phyloP scores from a whole-genome alignment of 2,113 vertebrate genomes.

The Clarias magur region DNA sequence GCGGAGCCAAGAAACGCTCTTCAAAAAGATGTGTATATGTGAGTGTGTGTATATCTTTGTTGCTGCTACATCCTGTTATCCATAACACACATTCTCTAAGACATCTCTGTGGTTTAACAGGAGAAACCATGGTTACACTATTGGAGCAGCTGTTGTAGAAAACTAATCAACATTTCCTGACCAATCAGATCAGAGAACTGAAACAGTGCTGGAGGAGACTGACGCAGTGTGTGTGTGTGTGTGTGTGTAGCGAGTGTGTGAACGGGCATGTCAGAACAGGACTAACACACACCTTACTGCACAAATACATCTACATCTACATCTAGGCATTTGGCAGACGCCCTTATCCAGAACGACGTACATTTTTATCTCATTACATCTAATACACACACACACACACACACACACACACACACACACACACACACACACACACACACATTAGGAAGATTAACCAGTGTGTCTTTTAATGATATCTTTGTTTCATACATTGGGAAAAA shows the following conservation, averaged over 20 bases:
- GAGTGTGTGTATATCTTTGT: not conserved
- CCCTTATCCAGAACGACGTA: no score
- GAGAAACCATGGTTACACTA: not conserved
- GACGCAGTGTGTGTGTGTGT: not conserved
- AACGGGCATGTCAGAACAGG: conserved; percentile 19
- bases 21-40: not conserved
- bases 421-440: no score
- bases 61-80: not conserved
- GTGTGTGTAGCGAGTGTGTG: not conserved
- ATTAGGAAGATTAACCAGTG: no score
- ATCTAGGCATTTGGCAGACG: no score
- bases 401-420: no score
- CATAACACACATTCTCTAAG: not conserved
- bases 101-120: not conserved
- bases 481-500: no score
- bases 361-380: no score
- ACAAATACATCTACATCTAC: not conserved
- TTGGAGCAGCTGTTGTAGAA: not conserved
- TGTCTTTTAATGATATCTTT: no score
- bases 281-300: conserved; percentile 7
- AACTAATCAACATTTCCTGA: not conserved
- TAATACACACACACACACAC: not conserved
- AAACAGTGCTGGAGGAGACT: not conserved
- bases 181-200: not conserved
- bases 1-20: not conserved